Conservation (phyloP, 2,797 vertebrate genomes). For the Morus bassanus region DNA sequence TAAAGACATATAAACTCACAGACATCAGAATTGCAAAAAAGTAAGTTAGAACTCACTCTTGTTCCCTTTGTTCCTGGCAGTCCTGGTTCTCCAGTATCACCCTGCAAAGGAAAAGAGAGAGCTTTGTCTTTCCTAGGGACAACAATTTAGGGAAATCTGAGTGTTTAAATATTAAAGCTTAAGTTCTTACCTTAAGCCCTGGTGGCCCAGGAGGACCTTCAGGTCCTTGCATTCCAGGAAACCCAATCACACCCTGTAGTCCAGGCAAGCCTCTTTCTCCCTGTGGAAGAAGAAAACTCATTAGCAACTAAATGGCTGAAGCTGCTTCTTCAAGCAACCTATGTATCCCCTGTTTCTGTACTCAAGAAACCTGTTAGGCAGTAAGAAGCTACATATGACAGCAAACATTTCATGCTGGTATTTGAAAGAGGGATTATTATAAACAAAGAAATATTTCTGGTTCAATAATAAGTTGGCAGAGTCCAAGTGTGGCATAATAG, state of each 20-base stretch:
- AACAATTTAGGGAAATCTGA: not conserved
- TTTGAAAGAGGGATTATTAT: not conserved
- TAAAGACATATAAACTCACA: not conserved
- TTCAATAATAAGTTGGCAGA: not conserved
- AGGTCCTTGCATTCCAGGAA: constrained; percentile 93
- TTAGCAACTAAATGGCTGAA: not conserved
- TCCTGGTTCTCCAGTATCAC: constrained; percentile 85
- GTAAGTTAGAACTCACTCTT: constrained; percentile 81
- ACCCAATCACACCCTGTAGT: constrained; percentile 91
- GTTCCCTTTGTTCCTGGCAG: constrained; percentile 90
- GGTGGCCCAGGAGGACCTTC: constrained; percentile 89
- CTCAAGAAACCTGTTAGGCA: not conserved
- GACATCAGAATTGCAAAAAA: not conserved
- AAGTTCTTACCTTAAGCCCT: constrained; percentile 85
- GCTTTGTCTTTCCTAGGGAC: not conserved
- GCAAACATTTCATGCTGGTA: not conserved
- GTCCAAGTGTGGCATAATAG: not conserved
- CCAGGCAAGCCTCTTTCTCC: constrained; percentile 92
- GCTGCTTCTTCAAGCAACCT: not conserved
- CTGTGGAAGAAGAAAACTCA: constrained; percentile 66
- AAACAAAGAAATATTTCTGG: not conserved
- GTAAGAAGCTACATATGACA: not conserved
- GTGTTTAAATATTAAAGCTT: not conserved
- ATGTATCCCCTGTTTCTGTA: not conserved
- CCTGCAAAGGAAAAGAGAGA: constrained; percentile 75